Evolutionary conservation across 2,797 vertebrate genomes (phyloP).

Genomic region (Sebastolobus alascanus): DNA sequence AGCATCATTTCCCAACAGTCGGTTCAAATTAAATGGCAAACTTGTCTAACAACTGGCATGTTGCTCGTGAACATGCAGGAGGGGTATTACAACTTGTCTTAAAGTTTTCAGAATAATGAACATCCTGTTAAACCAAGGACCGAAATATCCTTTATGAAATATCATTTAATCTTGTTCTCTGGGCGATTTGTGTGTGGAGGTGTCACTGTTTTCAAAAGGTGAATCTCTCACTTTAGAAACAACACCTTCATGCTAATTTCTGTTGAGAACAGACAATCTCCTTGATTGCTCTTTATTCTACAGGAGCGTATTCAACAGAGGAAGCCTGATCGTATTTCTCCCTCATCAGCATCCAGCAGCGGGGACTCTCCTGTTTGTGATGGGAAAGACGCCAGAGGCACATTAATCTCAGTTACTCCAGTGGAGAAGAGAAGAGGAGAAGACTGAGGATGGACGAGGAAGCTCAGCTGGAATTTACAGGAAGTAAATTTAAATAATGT

Average conservation of each 20-base stretch:
- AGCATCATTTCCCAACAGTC: not conserved
- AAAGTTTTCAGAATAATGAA: not conserved
- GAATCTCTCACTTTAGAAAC: not conserved
- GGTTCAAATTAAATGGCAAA: not conserved
- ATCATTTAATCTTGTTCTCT: not conserved
- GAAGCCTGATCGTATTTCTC: conserved; percentile 4
- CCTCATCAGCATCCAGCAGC: conserved; percentile 14
- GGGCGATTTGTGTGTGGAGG: no score
- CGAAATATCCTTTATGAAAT: not conserved
- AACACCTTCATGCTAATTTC: no score
- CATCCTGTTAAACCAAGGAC: not conserved
- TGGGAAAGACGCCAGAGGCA: not conserved
- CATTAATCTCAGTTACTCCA: not conserved
- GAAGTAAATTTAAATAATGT: not conserved
- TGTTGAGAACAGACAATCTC: not conserved
- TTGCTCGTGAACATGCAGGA: not conserved
- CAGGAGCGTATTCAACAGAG: not conserved
- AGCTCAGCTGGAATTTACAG: not conserved
- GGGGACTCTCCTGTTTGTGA: not conserved
- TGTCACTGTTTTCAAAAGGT: not conserved
- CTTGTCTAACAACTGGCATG: not conserved
- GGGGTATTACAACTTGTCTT: not conserved
- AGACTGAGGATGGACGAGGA: not conserved
- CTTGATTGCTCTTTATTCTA: not conserved
- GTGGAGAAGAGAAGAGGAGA: not conserved